Conservation (phyloP, 2,113 vertebrate genomes). For the Erpornis zantholeuca region DNA sequence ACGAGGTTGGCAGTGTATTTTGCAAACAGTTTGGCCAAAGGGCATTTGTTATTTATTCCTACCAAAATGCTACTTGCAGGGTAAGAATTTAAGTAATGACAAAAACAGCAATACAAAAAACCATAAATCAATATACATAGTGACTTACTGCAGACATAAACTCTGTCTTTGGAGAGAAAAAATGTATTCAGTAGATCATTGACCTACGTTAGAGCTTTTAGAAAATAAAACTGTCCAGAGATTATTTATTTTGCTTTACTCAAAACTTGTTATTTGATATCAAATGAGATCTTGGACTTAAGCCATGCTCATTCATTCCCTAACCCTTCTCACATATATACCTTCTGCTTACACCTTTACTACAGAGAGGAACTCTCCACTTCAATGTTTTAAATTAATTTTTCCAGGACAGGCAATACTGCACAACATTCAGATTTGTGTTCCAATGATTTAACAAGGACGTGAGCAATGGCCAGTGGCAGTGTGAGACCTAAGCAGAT, state of each 20-base stretch:
- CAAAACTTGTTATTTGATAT: background rate
- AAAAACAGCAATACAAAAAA: background rate
- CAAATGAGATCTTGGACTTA: background rate
- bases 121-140: background rate
- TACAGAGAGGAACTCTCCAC: background rate
- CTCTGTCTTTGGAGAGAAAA: background rate
- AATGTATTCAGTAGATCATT: background rate
- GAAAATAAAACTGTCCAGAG: background rate
- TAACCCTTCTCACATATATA: background rate
- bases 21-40: background rate
- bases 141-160: background rate
- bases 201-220: background rate
- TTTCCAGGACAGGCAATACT: background rate
- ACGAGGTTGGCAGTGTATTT: background rate
- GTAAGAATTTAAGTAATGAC: background rate
- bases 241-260: background rate
- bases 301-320: background rate
- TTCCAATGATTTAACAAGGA: constrained; percentile 24
- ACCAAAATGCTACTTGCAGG: background rate
- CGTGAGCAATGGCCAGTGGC: background rate
- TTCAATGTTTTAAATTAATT: background rate
- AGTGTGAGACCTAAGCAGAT: background rate
- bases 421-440: background rate
- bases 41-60: background rate
- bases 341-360: background rate